Evolutionary conservation across 2,797 vertebrate species (phyloP).

Genomic region (Amphiprion clarkii): DNA sequence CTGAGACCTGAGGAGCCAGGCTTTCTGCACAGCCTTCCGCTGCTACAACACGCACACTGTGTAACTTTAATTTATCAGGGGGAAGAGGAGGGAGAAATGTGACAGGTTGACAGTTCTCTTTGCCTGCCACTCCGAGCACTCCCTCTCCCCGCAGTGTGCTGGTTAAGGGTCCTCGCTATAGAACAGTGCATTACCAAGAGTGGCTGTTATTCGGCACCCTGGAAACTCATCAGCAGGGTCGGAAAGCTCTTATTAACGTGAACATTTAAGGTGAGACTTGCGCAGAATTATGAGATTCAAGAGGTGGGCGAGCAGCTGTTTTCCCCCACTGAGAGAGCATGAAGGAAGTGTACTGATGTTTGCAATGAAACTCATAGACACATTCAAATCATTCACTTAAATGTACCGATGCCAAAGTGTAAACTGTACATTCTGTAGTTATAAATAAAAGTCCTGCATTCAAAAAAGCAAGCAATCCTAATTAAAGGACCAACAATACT

Average conservation of each 20-base stretch:
- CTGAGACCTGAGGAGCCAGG: constrained; percentile 86
- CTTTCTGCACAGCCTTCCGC: constrained; percentile 84
- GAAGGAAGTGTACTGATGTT: constrained; percentile 26
- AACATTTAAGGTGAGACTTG: constrained; percentile 53
- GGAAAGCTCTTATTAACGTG: constrained; percentile 68
- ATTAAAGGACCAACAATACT: constrained; percentile 7
- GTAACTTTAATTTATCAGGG: constrained; percentile 87
- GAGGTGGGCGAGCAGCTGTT: constrained; percentile 29
- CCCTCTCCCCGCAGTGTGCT: constrained; percentile 76
- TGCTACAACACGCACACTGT: constrained; percentile 84
- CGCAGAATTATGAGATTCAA: constrained; percentile 46
- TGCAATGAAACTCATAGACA: neutral
- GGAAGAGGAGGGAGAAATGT: constrained; percentile 83
- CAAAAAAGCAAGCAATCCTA: constrained; percentile 1
- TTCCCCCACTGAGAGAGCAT: constrained; percentile 19
- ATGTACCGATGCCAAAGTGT: neutral
- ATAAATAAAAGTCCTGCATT: constrained; percentile 4
- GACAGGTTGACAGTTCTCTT: constrained; percentile 87
- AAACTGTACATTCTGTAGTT: constrained; percentile 12
- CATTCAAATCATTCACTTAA: neutral
- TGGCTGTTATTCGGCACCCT: constrained; percentile 69
- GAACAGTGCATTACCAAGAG: constrained; percentile 73
- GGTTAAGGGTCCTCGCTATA: constrained; percentile 78
- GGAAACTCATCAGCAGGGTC: constrained; percentile 72
- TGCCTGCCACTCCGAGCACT: constrained; percentile 83